These are phyloP conservation scores for Frankliniella intonsa DNA, from an alignment of 2,888 invertebrate genomes.

Conservation along the genomic window DNA sequence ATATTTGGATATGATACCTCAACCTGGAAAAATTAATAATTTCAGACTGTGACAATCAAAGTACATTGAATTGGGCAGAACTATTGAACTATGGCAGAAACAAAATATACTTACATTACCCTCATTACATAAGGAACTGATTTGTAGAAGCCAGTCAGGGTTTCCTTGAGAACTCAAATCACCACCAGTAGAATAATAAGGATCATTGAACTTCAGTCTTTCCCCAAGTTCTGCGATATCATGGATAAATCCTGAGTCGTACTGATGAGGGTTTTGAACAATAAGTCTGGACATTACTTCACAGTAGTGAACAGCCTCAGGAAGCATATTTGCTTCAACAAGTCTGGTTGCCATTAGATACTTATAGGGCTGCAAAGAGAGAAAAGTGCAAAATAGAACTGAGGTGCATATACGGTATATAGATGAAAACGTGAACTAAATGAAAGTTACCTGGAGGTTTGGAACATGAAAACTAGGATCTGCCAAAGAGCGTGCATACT, in stretches of 20 bases:
- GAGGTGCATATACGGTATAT: slow-evolving; percentile 24
- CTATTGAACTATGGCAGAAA: background rate
- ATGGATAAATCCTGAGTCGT: slow-evolving; percentile 38
- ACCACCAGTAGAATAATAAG: slow-evolving; percentile 51
- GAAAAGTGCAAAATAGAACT: slow-evolving; percentile 28
- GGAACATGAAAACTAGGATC: slow-evolving; percentile 67
- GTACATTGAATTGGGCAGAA: too few relatives aligned
- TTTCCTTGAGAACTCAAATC: slow-evolving; percentile 48
- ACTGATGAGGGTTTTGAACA: slow-evolving; percentile 51
- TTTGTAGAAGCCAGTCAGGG: slow-evolving; percentile 39
- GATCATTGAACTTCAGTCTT: slow-evolving; percentile 68
- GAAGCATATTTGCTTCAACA: slow-evolving; percentile 68
- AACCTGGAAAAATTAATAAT: background rate
- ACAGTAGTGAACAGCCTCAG: slow-evolving; percentile 75
- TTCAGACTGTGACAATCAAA: background rate
- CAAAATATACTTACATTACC: slow-evolving; percentile 19
- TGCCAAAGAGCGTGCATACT: slow-evolving; percentile 81
- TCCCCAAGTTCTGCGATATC: slow-evolving; percentile 52
- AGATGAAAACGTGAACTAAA: slow-evolving; percentile 29
- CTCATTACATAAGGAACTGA: slow-evolving; percentile 20
- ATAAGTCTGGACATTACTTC: slow-evolving; percentile 71
- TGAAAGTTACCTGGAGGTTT: slow-evolving; percentile 62
- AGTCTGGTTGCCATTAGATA: slow-evolving; percentile 73
- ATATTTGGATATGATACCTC: background rate
- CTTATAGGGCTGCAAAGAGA: slow-evolving; percentile 68